These are phyloP conservation scores for Siniperca scherzeri DNA, from an alignment of 2,797 vertebrate genomes.

Conservation along the genomic window DNA sequence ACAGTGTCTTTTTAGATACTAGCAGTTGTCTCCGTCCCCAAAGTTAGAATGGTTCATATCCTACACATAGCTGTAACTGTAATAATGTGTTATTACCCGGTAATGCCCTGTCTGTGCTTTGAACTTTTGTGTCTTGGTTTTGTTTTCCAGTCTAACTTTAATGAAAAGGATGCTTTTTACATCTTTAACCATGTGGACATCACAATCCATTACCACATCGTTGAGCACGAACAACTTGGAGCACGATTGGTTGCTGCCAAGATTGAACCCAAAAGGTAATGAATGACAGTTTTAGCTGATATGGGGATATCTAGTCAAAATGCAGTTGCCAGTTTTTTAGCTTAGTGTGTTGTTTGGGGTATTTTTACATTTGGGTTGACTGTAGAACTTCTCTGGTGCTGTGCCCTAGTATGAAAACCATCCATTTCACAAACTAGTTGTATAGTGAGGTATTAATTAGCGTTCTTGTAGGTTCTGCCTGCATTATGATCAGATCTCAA, in stretches of 20 bases:
- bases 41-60: not conserved
- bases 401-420: not conserved
- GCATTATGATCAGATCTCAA: not conserved
- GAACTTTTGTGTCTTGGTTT: not conserved
- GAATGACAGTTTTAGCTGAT: not conserved
- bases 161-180: conserved; percentile 93
- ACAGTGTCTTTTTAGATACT: too few relatives aligned
- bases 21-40: not conserved
- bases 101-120: not conserved
- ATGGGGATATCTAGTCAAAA: not conserved
- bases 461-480: not conserved
- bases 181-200: conserved; percentile 97
- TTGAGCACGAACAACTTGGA: conserved; percentile 90
- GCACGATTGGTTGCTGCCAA: conserved; percentile 94
- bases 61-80: not conserved
- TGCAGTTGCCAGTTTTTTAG: not conserved
- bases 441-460: not conserved
- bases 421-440: not conserved
- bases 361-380: not conserved
- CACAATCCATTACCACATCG: conserved; percentile 91
- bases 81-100: not conserved
- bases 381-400: not conserved
- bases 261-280: conserved; percentile 95
- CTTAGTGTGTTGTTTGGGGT: not conserved
- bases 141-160: conserved; percentile 89